Conservation (phyloP, 1,140 invertebrate species). For the Arion vulgaris region DNA sequence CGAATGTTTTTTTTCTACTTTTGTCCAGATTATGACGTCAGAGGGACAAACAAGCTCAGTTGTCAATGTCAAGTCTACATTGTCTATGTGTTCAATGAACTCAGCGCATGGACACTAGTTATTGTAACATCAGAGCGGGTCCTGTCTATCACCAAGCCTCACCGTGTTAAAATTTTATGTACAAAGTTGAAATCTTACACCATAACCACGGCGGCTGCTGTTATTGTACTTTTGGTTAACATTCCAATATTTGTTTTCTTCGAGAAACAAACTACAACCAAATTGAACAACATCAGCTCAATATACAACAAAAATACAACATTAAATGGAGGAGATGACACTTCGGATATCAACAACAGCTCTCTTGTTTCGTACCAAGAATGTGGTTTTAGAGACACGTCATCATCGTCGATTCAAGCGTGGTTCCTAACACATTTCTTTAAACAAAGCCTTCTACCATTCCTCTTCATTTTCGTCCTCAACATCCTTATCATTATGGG, state of each 20-base stretch:
- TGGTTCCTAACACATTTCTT: constrained; percentile 16
- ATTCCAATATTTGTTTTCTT: constrained; percentile 10
- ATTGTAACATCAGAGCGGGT: constrained; percentile 26
- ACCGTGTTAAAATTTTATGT: constrained; percentile 2
- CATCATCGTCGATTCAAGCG: not conserved
- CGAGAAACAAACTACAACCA: not conserved
- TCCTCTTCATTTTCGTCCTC: constrained; percentile 14
- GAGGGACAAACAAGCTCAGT: not conserved
- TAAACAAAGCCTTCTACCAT: constrained; percentile 30
- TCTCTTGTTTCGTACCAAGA: not conserved
- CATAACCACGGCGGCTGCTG: not conserved
- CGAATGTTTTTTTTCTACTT: too few species aligned
- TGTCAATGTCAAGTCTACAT: constrained; percentile 19
- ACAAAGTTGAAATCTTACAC: constrained; percentile 11
- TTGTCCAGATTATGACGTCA: constrained; percentile 20
- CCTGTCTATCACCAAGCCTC: constrained; percentile 24
- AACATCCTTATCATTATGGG: constrained; percentile 11
- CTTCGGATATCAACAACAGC: not conserved
- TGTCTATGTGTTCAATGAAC: constrained; percentile 22
- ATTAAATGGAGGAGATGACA: not conserved
- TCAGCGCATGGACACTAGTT: constrained; percentile 30
- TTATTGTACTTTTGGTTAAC: not conserved
- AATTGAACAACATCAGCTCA: not conserved
- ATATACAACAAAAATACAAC: not conserved
- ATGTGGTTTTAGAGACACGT: not conserved